Evolutionary conservation across 2,113 vertebrate genomes (phyloP), one percentile per base, ranked within the genome.

Genomic region (Loxodonta africana): DNA sequence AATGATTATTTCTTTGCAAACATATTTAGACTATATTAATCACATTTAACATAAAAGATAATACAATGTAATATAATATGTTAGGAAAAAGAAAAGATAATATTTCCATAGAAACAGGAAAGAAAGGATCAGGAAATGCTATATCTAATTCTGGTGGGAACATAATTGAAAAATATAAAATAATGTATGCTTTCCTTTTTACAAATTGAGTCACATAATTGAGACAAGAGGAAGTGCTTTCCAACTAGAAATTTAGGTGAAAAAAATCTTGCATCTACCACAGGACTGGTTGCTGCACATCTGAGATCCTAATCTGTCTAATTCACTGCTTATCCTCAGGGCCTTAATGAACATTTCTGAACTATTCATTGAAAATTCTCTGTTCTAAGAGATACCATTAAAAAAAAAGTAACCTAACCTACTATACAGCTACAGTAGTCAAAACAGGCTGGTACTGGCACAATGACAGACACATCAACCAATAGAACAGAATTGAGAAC

Each of bases 241-340:
- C 26, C 5, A 37, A 77, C 11, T 46, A 71, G 9, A 37, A 53
- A 44, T 46, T n/a, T 28, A 88, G 21, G n/a, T 21, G 62, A 78
- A 33, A 26, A 41, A 83, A 33, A 23, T 78, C 6, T 48, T 25
- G 4, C 33, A 4, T 28, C 20, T 21, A 26, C 10, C 30, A 11
- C 8, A 21, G 2, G 18, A 62, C 9, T 71, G 21, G 21, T 1
- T 4, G 5, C 14, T 63, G 30, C 41, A n/a, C 6, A 46, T 2
- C 28, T 41, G n/a, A 46, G 3, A 5, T 44, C 10, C n/a, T 15
- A 8, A 10, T 18, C 53, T 15, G 0, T 26, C 67, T 41, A 6
- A 1, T 44, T 53, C n/a, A 12, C 9, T 4, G 9, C 10, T 26
- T 44, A 62, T 2, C 2, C 21, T 80, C 15, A 26, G 2, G 0